Evolutionary conservation across 2,797 vertebrate species (phyloP).

Genomic region (Scolopax rusticola): DNA sequence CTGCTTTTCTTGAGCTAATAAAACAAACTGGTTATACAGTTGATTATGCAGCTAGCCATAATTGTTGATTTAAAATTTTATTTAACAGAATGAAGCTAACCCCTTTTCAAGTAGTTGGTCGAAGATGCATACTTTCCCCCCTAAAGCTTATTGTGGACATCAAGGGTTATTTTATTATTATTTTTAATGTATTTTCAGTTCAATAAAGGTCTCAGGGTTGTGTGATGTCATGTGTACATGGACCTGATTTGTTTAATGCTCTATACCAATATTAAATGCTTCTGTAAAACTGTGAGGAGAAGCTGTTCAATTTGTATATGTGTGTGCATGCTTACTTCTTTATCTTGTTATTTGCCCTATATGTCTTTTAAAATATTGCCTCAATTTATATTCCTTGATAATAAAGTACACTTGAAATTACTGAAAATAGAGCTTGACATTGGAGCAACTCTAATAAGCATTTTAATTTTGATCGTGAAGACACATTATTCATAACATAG

Average conservation of each 20-base stretch:
- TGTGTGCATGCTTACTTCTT: not conserved
- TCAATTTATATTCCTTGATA: not conserved
- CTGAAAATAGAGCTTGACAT: constrained; percentile 14
- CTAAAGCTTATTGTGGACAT: not conserved
- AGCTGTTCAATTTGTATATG: not conserved
- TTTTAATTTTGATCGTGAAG: constrained; percentile 14
- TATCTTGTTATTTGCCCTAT: not conserved
- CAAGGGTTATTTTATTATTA: not conserved
- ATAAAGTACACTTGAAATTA: not conserved
- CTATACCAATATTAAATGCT: not conserved
- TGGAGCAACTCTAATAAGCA: not conserved
- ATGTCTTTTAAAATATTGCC: not conserved
- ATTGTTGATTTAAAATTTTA: not conserved
- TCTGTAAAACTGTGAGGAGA: not conserved
- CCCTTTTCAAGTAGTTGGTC: not conserved
- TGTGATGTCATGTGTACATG: not conserved
- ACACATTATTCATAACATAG: not conserved
- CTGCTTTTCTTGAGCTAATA: not conserved
- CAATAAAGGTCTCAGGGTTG: not conserved
- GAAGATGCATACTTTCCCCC: not conserved
- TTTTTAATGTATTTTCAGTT: not conserved
- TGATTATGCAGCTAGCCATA: not conserved
- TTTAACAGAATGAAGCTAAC: not conserved
- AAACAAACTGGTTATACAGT: not conserved
- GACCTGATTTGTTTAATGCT: not conserved